Conservation (phyloP, 2,797 vertebrate species). For the Bradypus variegatus region DNA sequence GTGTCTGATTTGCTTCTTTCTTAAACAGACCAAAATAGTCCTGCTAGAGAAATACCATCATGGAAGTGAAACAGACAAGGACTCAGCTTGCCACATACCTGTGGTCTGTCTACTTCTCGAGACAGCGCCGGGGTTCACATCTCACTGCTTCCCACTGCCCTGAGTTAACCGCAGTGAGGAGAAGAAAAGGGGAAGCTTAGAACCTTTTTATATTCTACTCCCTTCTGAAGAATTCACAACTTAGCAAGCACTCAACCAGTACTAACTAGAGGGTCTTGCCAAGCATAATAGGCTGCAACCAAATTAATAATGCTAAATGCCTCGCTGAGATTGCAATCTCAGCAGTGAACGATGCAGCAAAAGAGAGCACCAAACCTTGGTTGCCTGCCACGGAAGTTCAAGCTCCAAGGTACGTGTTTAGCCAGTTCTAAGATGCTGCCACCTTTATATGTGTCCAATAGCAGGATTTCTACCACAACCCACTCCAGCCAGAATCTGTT, state of each 20-base stretch:
- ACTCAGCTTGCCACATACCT: background rate
- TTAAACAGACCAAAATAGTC: constrained; percentile 40
- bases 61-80: constrained; percentile 44
- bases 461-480: background rate
- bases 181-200: background rate
- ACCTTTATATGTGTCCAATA: background rate
- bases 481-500: background rate
- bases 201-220: background rate
- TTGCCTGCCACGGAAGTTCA: background rate
- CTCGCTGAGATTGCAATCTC: background rate
- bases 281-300: background rate
- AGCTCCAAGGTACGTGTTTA: background rate
- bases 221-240: constrained; percentile 14
- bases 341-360: background rate
- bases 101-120: background rate
- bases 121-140: background rate
- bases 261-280: constrained; percentile 8
- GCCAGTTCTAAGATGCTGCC: background rate
- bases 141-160: background rate
- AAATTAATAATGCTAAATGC: background rate
- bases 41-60: background rate
- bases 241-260: background rate
- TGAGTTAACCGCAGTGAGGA: background rate
- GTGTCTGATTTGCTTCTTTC: constrained; percentile 23
- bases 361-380: background rate